Base-by-base conservation (phyloP, 2,888 invertebrate species). In the Corythucha ciliata region DNA sequence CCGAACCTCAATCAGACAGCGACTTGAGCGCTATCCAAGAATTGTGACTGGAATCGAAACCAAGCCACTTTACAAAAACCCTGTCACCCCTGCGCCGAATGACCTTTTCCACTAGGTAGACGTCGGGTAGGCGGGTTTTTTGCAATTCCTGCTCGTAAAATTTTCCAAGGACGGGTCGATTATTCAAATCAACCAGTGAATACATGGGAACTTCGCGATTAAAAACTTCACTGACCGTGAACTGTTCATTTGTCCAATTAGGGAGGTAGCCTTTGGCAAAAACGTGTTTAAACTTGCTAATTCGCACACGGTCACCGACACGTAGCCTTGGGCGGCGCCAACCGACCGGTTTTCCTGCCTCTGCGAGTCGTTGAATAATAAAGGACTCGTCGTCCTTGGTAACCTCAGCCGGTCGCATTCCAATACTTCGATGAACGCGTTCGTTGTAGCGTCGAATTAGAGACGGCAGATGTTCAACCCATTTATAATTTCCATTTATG, bases 201-300 rank as follows among this genome's bases (percentile, higher is more conserved):
- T 45, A 45, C 4, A 12, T 45, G 18, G 33, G 32, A 4, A 32
- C 18, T n/a, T 7, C 29, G 4, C 64, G 64, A 25, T 58, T 57
- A 18, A 62, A 48, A 4, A 65, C 58, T 60, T 62, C 59, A 10
- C 12, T 24, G 25, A 67, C 58, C 47, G 54, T 62, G 54, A 66
- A 68, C 41, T 68, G 53, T 55, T 67, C 66, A 1, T 63, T 63
- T 1, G 63, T 56, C 65, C 66, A 68, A 51, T 64, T 65, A 0
- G 64, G 63, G 7, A 61, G 62, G 40, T 64, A 68, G 7, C 64
- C 64, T 59, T 67, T 66, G 10, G 61, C 61, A 54, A 66, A 66
- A 4, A 62, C 33, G 16, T 54, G 54, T 57, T 64, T 65, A 16
- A 57, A 52, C 54, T 65, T 66, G 41, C 60, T 62, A 20, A 67